Evolutionary conservation across 2,888 invertebrate genomes (phyloP).

Genomic region (Volucella bombylans): DNA sequence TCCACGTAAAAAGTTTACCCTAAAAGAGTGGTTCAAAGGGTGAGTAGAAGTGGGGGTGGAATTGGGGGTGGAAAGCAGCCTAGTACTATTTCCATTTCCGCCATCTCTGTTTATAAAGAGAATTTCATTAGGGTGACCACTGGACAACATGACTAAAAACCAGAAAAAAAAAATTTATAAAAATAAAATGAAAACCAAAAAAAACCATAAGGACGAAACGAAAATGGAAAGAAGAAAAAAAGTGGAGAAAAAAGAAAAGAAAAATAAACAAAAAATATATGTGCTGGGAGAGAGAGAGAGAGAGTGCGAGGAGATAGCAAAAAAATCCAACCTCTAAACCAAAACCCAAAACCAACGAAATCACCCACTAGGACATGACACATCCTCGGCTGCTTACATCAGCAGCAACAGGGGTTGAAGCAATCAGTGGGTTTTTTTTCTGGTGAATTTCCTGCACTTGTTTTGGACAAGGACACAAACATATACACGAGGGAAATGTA

Average conservation of each 20-base stretch:
- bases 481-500: constrained; percentile 35
- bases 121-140: constrained; percentile 71
- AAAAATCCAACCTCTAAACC: constrained; percentile 34
- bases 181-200: constrained; percentile 59
- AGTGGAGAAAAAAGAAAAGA: constrained; percentile 14
- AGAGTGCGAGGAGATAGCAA: neutral
- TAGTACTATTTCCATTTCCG: neutral
- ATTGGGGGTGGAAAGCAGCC: too few relatives aligned
- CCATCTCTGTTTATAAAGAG: constrained; percentile 48
- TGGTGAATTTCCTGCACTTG: neutral
- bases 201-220: neutral
- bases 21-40: neutral
- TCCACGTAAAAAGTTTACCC: constrained; percentile 49
- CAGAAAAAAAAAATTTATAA: constrained; percentile 23
- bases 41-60: too few relatives aligned
- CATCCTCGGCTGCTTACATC: constrained; percentile 51
- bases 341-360: constrained; percentile 32
- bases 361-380: constrained; percentile 42
- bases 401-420: constrained; percentile 53
- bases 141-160: constrained; percentile 57
- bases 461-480: constrained; percentile 46
- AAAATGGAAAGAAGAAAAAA: neutral
- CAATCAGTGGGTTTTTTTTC: constrained; percentile 38
- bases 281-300: too few relatives aligned
- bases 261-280: neutral